A percentile compares a stretch with the other conserved stretches of the same genome.
phyloP scores from a whole-genome alignment of 2,888 invertebrate species.

The Petrolisthes cinctipes region DNA sequence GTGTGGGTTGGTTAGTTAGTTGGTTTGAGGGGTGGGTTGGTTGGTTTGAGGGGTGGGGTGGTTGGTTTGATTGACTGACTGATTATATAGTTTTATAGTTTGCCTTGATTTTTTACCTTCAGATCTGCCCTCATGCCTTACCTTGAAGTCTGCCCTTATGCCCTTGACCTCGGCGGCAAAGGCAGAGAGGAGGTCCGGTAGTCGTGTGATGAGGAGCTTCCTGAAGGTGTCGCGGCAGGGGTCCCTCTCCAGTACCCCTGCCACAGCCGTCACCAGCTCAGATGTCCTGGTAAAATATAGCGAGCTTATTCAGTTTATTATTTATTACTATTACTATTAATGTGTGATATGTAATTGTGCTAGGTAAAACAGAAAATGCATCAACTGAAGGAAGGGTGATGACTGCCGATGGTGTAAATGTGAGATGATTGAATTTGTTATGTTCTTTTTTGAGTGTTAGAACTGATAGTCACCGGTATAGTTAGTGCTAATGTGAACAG shows the following conservation, averaged over 20 bases:
- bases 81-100: not conserved
- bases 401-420: too few species aligned
- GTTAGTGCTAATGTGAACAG: too few species aligned
- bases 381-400: too few species aligned
- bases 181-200: slow-evolving; percentile 58
- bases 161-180: slow-evolving; percentile 61
- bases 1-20: not conserved
- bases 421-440: too few species aligned
- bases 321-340: too few species aligned
- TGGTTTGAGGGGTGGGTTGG: too few species aligned
- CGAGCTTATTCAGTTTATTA: too few species aligned
- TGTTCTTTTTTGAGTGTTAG: too few species aligned
- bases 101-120: not conserved
- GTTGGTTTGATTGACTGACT: not conserved
- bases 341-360: too few species aligned
- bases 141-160: slow-evolving; percentile 62
- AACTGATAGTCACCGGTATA: too few species aligned
- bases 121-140: not conserved
- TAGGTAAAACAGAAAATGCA: too few species aligned
- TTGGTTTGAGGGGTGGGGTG: not conserved
- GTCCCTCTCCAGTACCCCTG: slow-evolving; percentile 54
- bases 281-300: slow-evolving; percentile 45
- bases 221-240: slow-evolving; percentile 55
- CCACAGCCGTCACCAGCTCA: slow-evolving; percentile 63
- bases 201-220: slow-evolving; percentile 58